Base-by-base conservation (phyloP, 2,797 vertebrate species). In the Phalanger gymnotis region DNA sequence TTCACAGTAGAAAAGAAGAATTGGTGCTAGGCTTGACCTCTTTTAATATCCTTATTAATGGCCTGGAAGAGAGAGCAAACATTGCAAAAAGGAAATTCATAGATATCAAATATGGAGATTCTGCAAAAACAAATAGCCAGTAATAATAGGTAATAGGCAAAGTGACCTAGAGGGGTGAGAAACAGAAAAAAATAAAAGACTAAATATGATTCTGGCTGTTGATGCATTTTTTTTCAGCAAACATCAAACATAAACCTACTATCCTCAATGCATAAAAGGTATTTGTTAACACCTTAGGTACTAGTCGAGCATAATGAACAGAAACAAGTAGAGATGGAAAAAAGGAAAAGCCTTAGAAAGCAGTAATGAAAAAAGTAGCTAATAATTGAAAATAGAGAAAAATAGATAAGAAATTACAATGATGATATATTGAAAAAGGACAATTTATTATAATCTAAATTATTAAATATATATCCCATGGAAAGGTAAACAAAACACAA, bases 61-160 rank as follows among this genome's bases (percentile, higher is more conserved):
- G 96, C 96, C 92, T 96, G 97, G 95, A 89, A 96, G 96, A 95
- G 53, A 97, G 96, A 97, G 97, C 96, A 97, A 98, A 97, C 97
- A 97, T 97, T 96, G 94, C 94, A 92, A 87, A 94, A 96, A 92
- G 92, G 11, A 96, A 96, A 96, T 95, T 92, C 19, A 2, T 91
- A 90, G 73, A 0, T 96, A 93, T 97, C 96, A 96, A 97, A 97
- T 96, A 97, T 96, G 95, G 94, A 97, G 94, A 93, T 95, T 95
- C 34, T 93, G 92, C 90, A 95, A 93, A 97, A 97, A 95, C 56
- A 97, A 97, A 96, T 34, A 94, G 53, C 0, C 53, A 92, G 58
- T 54, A 95, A 54, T 30, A 54, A 90, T 14, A 93, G 89, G 34
- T 92, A n/a, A 94, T 51, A 34, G 93, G 27, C n/a, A 95, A 91